These are phyloP conservation scores for Tetranychus piercei DNA, from an alignment of 2,888 invertebrate genomes.

Conservation along the genomic window DNA sequence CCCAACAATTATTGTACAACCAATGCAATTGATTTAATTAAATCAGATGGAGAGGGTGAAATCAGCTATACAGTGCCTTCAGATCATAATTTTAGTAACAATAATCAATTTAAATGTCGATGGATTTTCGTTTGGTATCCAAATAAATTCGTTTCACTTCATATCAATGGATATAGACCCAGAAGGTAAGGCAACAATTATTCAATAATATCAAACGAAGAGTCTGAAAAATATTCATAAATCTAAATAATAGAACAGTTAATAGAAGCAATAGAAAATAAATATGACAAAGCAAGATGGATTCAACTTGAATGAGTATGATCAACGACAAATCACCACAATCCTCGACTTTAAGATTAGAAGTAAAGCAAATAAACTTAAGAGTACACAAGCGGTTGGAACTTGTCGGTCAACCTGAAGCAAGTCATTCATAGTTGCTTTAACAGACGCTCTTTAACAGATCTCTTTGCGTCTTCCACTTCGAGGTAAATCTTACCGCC, in stretches of 20 bases:
- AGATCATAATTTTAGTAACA: not conserved
- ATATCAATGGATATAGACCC: slow-evolving; percentile 24
- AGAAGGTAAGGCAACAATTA: not conserved
- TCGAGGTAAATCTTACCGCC: no score
- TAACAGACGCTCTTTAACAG: no score
- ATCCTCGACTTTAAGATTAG: no score
- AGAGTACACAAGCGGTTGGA: no score
- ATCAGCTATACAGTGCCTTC: slow-evolving; percentile 18
- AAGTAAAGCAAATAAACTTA: no score
- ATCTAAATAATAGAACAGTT: not conserved
- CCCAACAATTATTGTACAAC: not conserved
- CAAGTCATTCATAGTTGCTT: no score
- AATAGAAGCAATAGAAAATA: no score
- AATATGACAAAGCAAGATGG: no score
- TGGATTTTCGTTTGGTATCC: slow-evolving; percentile 28
- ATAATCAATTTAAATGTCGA: slow-evolving; percentile 24
- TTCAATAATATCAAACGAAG: not conserved
- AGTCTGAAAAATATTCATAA: not conserved
- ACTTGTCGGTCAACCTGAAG: no score
- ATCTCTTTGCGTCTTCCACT: no score
- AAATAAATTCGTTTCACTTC: slow-evolving; percentile 28
- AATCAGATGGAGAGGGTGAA: slow-evolving; percentile 17
- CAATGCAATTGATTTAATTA: slow-evolving; percentile 12
- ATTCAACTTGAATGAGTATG: no score
- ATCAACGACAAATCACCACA: no score